Percentiles rank a stretch among this genome's conserved stretches.
Conservation (phyloP, 92 coral and sea anemone species). For the Plumapathes pennacea region DNA sequence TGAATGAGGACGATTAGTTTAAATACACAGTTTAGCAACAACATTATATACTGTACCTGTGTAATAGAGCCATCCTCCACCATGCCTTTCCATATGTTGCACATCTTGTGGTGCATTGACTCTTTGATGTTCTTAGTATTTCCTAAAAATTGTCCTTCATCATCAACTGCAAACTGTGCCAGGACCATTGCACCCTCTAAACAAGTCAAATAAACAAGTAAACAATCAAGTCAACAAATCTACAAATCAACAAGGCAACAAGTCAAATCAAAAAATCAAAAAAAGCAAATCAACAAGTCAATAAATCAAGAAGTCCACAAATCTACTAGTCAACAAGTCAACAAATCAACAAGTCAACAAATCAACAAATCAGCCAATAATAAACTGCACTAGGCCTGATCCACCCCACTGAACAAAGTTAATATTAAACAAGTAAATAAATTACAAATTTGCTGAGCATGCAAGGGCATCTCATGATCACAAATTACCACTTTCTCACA, state of each 20-base stretch:
- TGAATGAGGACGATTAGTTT: neutral
- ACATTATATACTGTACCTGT: conserved; percentile 25
- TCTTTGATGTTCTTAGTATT: conserved; percentile 41
- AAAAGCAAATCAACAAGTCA: too few species aligned
- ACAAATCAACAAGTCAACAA: too few species aligned
- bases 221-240: neutral
- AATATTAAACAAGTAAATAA: too few species aligned
- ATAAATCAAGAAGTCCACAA: too few species aligned
- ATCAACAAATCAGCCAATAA: too few species aligned
- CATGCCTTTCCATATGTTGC: conserved; percentile 57
- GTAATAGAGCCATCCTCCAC: conserved; percentile 63
- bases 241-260: neutral
- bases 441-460: too few species aligned
- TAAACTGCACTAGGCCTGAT: too few species aligned
- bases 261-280: too few species aligned
- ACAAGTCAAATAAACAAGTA: neutral
- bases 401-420: too few species aligned
- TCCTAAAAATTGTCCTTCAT: conserved; percentile 70
- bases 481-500: too few species aligned
- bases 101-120: conserved; percentile 65
- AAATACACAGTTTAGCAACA: neutral
- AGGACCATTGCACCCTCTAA: conserved; percentile 61
- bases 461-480: too few species aligned
- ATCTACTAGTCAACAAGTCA: too few species aligned
- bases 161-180: conserved; percentile 62